Percentiles rank a stretch among this genome's conserved stretches.
phyloP scores from a whole-genome alignment of 53 echinoderm and acorn worm genomes.

The Paracentrotus lividus region DNA sequence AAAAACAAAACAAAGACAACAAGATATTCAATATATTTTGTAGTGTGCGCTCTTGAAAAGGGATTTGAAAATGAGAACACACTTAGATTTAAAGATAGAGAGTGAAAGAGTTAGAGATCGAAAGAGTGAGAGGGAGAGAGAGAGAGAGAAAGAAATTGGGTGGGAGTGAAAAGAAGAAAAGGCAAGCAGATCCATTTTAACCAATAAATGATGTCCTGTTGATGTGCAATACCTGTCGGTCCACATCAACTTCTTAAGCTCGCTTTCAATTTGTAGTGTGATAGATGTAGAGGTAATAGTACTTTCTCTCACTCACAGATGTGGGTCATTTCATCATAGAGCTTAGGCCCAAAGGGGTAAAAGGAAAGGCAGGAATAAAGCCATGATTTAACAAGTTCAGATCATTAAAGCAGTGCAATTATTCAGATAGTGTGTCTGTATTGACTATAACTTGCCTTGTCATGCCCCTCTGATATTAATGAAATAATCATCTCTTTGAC shows the following conservation, averaged over 20 bases:
- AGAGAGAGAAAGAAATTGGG: background rate
- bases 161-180: background rate
- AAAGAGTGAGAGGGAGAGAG: background rate
- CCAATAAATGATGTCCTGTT: conserved; percentile 60
- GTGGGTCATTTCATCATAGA: conserved; percentile 33
- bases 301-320: conserved; percentile 28
- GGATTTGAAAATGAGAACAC: background rate
- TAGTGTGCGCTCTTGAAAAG: background rate
- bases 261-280: conserved; percentile 59
- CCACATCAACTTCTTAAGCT: conserved; percentile 52
- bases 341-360: background rate
- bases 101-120: background rate
- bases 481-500: background rate
- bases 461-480: background rate
- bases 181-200: conserved; percentile 9
- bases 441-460: background rate
- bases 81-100: background rate
- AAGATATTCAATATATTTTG: background rate
- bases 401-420: background rate
- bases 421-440: background rate
- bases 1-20: too few species aligned
- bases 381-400: background rate
- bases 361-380: background rate
- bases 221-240: conserved; percentile 62
- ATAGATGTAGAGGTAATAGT: conserved; percentile 49